These are phyloP conservation scores for Dendronephthya gigantea DNA, from an alignment of 64 coral and sea anemone genomes.

Conservation along the genomic window DNA sequence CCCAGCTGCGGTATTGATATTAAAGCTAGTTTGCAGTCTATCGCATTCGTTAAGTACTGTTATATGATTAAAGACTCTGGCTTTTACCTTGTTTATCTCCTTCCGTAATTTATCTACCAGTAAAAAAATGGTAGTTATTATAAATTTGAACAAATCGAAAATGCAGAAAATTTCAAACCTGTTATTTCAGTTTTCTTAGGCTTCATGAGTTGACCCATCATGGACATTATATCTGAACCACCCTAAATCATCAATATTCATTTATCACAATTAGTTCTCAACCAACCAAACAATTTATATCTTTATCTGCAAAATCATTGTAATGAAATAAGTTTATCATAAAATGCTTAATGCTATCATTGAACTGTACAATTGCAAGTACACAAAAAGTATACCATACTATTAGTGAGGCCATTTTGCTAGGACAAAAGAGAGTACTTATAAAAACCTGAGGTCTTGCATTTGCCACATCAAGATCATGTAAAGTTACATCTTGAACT, in stretches of 20 bases:
- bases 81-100: conserved; percentile 85
- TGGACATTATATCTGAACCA: conserved; percentile 87
- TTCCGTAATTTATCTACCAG: conserved; percentile 87
- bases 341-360: too few species aligned
- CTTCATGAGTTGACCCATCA: conserved; percentile 98
- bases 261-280: not conserved
- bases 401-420: too few species aligned
- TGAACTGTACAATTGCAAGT: too few species aligned
- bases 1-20: not conserved
- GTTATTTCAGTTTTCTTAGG: conserved; percentile 99
- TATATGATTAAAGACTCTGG: too few species aligned
- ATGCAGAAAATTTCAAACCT: conserved; percentile 22
- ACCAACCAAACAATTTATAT: too few species aligned
- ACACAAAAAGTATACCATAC: too few species aligned
- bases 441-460: conserved; percentile 97
- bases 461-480: conserved; percentile 98
- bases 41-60: too few species aligned
- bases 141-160: not conserved
- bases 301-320: too few species aligned
- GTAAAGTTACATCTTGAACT: conserved; percentile 93
- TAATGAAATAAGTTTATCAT: too few species aligned
- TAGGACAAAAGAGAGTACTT: too few species aligned
- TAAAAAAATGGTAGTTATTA: too few species aligned
- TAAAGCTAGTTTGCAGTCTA: too few species aligned
- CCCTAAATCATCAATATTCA: conserved; percentile 38